These are phyloP conservation scores for Disparrhopalites patrizii DNA, from an alignment of 2,888 invertebrate genomes.

Conservation along the genomic window DNA sequence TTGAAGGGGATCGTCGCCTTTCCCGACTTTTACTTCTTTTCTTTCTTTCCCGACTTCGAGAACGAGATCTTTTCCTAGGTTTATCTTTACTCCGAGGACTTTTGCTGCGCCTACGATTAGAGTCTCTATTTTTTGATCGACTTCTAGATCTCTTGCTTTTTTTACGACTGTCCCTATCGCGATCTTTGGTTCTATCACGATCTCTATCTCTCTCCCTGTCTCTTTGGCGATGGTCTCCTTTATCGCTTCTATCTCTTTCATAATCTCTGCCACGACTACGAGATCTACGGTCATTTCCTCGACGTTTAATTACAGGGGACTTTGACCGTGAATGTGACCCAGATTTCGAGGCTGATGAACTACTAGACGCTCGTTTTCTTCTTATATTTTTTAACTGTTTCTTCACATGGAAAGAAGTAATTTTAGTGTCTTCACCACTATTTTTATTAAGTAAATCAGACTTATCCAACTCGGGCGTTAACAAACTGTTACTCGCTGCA, in stretches of 20 bases:
- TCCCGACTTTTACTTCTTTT: background rate
- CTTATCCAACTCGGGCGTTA: background rate
- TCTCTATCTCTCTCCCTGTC: conserved; percentile 14
- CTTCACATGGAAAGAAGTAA: conserved; percentile 12
- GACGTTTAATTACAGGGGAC: conserved; percentile 15
- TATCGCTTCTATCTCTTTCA: conserved; percentile 6
- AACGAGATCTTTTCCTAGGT: conserved; percentile 28
- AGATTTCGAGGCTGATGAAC: conserved; percentile 15
- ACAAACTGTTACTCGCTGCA: background rate
- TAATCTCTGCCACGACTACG: conserved; percentile 27
- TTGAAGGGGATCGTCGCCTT: background rate
- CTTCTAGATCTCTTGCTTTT: conserved; percentile 25
- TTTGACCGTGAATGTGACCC: conserved; percentile 10
- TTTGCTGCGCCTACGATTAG: conserved; percentile 6
- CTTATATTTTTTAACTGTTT: conserved; percentile 17
- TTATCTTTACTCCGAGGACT: conserved; percentile 27
- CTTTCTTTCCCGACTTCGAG: conserved; percentile 25
- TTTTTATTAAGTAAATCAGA: conserved; percentile 3
- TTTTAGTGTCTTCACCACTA: conserved; percentile 10
- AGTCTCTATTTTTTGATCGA: conserved; percentile 21
- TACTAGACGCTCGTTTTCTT: conserved; percentile 20
- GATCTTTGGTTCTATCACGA: background rate
- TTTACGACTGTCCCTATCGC: conserved; percentile 28
- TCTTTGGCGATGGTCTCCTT: conserved; percentile 21
- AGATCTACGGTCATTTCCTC: conserved; percentile 31